phyloP scores from a whole-genome alignment of 2,797 vertebrate genomes.

The Morus bassanus region DNA sequence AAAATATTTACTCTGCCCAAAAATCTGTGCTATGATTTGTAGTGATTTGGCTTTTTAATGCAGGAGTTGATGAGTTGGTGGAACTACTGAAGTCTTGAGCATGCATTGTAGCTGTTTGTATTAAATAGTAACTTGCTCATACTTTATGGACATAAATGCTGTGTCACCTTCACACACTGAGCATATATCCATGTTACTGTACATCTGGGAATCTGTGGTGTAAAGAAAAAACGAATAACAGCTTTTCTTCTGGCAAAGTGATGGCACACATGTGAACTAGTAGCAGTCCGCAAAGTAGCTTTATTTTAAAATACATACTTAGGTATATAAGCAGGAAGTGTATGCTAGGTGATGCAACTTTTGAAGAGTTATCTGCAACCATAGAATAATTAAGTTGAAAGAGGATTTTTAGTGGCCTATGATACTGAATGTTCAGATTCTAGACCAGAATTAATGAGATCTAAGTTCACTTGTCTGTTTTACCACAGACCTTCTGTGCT shows the following conservation, averaged over 20 bases:
- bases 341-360: neutral
- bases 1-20: neutral
- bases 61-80: neutral
- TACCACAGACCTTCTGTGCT: neutral
- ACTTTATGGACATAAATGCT: neutral
- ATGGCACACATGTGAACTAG: neutral
- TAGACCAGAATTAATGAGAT: neutral
- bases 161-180: neutral
- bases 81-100: neutral
- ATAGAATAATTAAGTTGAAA: neutral
- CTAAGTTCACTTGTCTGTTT: neutral
- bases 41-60: neutral
- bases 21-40: neutral
- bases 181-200: neutral
- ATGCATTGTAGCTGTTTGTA: neutral
- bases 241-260: neutral
- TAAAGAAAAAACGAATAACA: neutral
- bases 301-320: neutral
- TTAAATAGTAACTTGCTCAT: neutral
- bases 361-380: neutral
- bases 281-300: neutral
- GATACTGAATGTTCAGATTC: neutral
- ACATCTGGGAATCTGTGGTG: neutral
- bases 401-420: neutral
- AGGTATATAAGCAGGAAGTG: neutral